Base-by-base conservation (phyloP, 2,113 vertebrate species). In the Sclerurus mexicanus region DNA sequence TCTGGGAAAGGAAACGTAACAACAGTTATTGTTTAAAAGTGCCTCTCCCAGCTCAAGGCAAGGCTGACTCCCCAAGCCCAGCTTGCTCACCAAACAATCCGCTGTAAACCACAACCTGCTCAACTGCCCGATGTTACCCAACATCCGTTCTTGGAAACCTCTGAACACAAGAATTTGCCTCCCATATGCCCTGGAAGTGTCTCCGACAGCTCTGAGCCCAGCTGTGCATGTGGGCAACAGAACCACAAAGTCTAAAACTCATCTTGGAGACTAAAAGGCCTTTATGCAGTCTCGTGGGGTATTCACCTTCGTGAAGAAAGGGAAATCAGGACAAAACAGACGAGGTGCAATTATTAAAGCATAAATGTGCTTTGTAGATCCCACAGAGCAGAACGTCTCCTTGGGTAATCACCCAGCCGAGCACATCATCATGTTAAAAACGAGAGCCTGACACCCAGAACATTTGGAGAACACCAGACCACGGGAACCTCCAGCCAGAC, bases 121-220 rank as follows among this genome's bases (percentile, higher is more conserved):
- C 64, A 89, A 69, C 94, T 94, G 84, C 77, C 80, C 89, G 0
- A 1, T 7, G 49, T 91, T 90, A 84, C 76, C 87, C 86, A 95
- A 90, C 40, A 79, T 55, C 77, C 9, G 8, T 89, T 95, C 95
- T 72, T 95, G 89, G 81, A 93, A 95, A 79, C 91, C 86, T 89
- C 66, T 39, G 47, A 75, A 47, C 78, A 35, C 0, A 0, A 89
- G 40, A 91, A n/a, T 40, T 25, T 78, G 56, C 77, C 16, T 71
- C 64, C 50, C 5, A 1, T 25, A 12, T 0, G 0, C 64, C 62
- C 69, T 72, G 77, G 30, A 95, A 74, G 18, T 4, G 39, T 76
- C 89, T 42, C 44, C 1, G 0, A 39, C 22, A 91, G 62, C 77
- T 80, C 42, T n/a, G 72, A 72, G 77, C 31, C 69, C 80, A 75